Evolutionary conservation across 1,140 invertebrate genomes (phyloP).

Genomic region (Pogonognathellus flavescens): DNA sequence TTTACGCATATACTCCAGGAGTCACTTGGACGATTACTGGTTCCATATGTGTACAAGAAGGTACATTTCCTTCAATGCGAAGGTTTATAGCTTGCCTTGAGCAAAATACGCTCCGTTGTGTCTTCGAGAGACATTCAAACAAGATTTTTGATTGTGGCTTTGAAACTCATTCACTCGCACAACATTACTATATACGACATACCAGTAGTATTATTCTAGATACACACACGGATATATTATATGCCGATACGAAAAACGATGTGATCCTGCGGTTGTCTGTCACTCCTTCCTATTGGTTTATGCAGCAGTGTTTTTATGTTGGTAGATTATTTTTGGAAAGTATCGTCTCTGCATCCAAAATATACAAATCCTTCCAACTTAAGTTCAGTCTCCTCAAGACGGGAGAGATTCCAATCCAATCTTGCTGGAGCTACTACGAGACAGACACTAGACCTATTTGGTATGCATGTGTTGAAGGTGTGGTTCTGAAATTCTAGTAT

Average conservation of each 20-base stretch:
- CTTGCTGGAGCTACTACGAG: neutral
- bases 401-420: slow-evolving; percentile 17
- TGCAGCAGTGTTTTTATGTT: slow-evolving; percentile 6
- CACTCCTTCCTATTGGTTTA: no score
- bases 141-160: slow-evolving; percentile 17
- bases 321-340: slow-evolving; percentile 45
- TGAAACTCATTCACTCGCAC: neutral
- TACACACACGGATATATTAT: no score
- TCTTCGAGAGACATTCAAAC: neutral
- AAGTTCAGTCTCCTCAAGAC: slow-evolving; percentile 16
- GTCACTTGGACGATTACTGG: neutral
- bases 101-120: no score
- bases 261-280: no score
- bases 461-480: slow-evolving; percentile 45
- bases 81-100: no score
- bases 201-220: no score
- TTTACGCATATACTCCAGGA: neutral
- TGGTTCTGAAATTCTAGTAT: neutral
- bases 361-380: slow-evolving; percentile 43
- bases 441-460: slow-evolving; percentile 15
- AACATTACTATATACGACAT: no score
- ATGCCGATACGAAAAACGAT: no score
- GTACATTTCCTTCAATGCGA: neutral
- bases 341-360: slow-evolving; percentile 41
- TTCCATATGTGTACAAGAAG: neutral